Evolutionary conservation across 2,797 vertebrate species (phyloP), one percentile per base, ranked within the genome.

Genomic region (Lophotriccus pileatus): DNA sequence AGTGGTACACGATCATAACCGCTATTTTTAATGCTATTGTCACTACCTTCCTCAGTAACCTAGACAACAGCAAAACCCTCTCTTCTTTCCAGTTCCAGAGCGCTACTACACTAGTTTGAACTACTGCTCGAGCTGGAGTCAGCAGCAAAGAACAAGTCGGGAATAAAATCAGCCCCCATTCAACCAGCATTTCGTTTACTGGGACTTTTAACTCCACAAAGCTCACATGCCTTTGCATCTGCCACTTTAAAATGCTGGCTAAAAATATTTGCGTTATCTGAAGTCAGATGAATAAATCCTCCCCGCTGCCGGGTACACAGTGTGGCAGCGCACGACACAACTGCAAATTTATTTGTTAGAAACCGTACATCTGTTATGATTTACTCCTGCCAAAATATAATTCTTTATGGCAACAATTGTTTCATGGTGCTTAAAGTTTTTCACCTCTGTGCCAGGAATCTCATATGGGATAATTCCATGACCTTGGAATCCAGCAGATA

Each of bases 391-490:
- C 97, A 97, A 97, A 97, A 94, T 90, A 53, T 95, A 95, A 96
- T 93, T 97, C 96, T 95, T 96, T 94, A 95, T 88, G 94, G 97
- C 96, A 97, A 97, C 94, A 84, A 97, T 94, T 95, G 92, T 96
- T 94, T 96, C 97, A 96, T 27, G 90, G 97, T 73, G 95, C 97
- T 97, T 95, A 96, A 96, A 90, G 92, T 93, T 95, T 96, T 97
- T 93, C 97, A 96, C 94, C 86, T 77, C 84, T 62, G 93, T 97
- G 97, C 97, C 97, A 97, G 98, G 97, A 98, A 97, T 98, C 98
- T 98, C 97, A 91, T 97, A 98, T 97, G 96, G 98, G 98, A 98
- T 98, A 98, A 98, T 98, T 98, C 98, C 97, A 97, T 98, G 98
- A 98, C 98, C 98, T 98, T 97, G 98, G 98, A 98, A 97, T 97